These are phyloP conservation scores for Drosophila neocordata DNA, from an alignment of 1,140 invertebrate species.

Conservation along the genomic window DNA sequence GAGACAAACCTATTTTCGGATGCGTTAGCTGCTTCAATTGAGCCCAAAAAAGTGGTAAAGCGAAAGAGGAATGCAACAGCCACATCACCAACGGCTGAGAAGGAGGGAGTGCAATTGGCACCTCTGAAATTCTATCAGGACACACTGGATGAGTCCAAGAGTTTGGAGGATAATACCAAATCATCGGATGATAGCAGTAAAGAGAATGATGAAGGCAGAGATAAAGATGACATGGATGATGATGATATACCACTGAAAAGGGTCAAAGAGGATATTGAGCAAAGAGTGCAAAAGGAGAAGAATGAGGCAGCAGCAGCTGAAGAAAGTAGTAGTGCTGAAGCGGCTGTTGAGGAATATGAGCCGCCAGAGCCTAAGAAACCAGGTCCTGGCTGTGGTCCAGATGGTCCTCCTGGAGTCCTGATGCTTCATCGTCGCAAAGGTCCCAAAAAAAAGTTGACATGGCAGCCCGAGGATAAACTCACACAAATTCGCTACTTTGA, in stretches of 20 bases:
- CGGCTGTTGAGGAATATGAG: slow-evolving; percentile 42
- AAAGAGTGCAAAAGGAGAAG: slow-evolving; percentile 70
- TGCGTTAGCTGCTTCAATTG: slow-evolving; percentile 89
- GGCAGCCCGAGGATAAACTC: slow-evolving; percentile 91
- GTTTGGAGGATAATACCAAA: slow-evolving; percentile 75
- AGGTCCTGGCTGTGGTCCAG: slow-evolving; percentile 77
- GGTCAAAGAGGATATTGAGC: slow-evolving; percentile 77
- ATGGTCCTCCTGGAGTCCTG: slow-evolving; percentile 79
- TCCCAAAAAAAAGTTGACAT: slow-evolving; percentile 92
- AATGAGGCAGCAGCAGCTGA: slow-evolving; percentile 20
- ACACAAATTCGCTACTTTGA: slow-evolving; percentile 94
- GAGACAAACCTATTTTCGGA: slow-evolving; percentile 97
- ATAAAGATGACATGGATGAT: slow-evolving; percentile 67
- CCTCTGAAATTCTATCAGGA: slow-evolving; percentile 95
- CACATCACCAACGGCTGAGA: slow-evolving; percentile 85
- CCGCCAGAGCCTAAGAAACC: slow-evolving; percentile 65
- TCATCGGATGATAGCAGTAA: slow-evolving; percentile 83
- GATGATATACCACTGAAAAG: slow-evolving; percentile 81
- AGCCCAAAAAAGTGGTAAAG: slow-evolving; percentile 88
- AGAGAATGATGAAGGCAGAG: slow-evolving; percentile 76
- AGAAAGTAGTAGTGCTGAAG: slow-evolving; percentile 33
- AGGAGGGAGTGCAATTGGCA: slow-evolving; percentile 83
- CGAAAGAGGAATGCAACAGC: slow-evolving; percentile 88
- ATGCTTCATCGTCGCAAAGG: slow-evolving; percentile 84
- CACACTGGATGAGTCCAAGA: slow-evolving; percentile 89